Conservation (phyloP, 2,888 invertebrate species). For the Epiblema foenella region DNA sequence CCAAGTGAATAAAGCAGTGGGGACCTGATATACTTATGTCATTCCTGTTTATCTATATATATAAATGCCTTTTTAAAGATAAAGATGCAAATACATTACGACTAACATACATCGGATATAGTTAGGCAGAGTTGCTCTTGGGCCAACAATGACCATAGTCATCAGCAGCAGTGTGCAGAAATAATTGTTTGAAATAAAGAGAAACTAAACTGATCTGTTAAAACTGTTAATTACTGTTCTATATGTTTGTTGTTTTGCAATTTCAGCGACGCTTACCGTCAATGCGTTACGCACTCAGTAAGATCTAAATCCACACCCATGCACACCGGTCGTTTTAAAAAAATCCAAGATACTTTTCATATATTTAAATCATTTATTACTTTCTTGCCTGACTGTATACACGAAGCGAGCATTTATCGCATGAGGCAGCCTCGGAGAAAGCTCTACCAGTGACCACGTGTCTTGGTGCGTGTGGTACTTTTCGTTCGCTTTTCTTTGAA, state of each 20-base stretch:
- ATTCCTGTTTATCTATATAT: no score
- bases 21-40: not conserved
- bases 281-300: not conserved
- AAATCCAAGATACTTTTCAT: no score
- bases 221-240: conserved; percentile 55
- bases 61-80: no score
- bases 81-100: no score
- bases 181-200: conserved; percentile 15
- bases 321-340: not conserved
- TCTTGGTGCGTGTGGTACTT: no score
- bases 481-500: no score
- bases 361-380: no score
- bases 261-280: not conserved
- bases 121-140: not conserved
- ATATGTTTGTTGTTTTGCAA: conserved; percentile 58
- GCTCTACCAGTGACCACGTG: no score
- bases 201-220: conserved; percentile 13
- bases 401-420: no score
- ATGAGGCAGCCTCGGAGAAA: no score
- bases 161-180: conserved; percentile 6
- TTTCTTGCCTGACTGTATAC: no score
- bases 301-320: not conserved
- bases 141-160: not conserved
- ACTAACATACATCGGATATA: no score
- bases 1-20: not conserved